Evolutionary conservation across 2,113 vertebrate species (phyloP).

Genomic region (Struthidea cinerea): DNA sequence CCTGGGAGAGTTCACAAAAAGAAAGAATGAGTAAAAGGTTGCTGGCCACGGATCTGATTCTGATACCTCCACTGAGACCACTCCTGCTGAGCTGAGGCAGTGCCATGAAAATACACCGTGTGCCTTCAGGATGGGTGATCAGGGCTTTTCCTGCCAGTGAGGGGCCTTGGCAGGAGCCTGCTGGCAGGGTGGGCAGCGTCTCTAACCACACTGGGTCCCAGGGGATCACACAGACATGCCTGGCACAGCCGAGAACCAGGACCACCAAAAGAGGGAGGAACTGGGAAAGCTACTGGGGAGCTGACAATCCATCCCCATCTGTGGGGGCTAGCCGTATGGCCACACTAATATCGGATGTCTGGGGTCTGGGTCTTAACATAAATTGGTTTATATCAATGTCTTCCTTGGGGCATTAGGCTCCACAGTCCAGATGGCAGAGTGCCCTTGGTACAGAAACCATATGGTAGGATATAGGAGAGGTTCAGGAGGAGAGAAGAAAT

Average conservation of each 20-base stretch:
- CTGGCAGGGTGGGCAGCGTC: neutral
- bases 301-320: constrained; percentile 13
- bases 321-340: constrained; percentile 17
- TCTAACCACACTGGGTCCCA: neutral
- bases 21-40: neutral
- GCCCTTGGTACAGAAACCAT: constrained; percentile 64
- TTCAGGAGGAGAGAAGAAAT: constrained; percentile 37
- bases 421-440: constrained; percentile 67
- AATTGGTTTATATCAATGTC: constrained; percentile 66
- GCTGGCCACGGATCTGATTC: neutral
- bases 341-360: constrained; percentile 4
- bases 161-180: neutral
- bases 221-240: fast-evolving
- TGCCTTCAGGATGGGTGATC: neutral
- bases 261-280: neutral
- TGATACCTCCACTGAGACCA: neutral
- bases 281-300: neutral
- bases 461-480: constrained; percentile 45
- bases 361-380: constrained; percentile 59
- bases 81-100: neutral
- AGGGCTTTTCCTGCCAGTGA: neutral
- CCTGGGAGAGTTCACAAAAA: neutral
- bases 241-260: fast-evolving
- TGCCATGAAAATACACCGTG: neutral
- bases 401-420: constrained; percentile 64